Evolutionary conservation across 1,140 invertebrate genomes (phyloP), one percentile per base, ranked within the genome.

Genomic region (Dufourea novaeangliae): DNA sequence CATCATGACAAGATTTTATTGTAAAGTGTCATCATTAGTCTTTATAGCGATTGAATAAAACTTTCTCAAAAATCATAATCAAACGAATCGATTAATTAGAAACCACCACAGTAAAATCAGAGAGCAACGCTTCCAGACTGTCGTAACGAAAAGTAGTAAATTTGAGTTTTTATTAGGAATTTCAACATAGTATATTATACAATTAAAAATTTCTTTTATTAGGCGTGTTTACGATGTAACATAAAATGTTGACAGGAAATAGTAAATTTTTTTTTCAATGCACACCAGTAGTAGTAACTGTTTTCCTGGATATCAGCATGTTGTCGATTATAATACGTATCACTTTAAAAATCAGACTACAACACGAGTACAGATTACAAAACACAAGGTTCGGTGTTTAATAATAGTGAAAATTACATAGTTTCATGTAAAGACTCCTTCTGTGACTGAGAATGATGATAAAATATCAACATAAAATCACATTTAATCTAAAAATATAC

Each of bases 201-300:
- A 88, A 89, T 91, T 87, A 88, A 91, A 91, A 89, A 86, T 85
- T 88, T 85, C 54, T 85, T 90, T 92, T 91, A 91, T 91, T 91
- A 91, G 87, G 87, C 88, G 84, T 90, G 86, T 90, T 90, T 86
- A 86, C 89, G 86, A 89, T 88, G 85, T 91, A 91, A 90, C 87
- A 91, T 89, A 91, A 91, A 84, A 88, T 87, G 83, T 85, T 86
- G 85, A 90, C 83, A 89, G 83, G 73, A 88, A 85, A 86, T 82
- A 85, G 80, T 75, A 82, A n/a, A 50, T 59, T 50, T 77, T 37
- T 29, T 50, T 88, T 86, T 85, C 80, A 77, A 88, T 84, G 78
- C 78, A 87, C 50, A 86, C 57, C 77, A 82, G 81, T 82, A 84
- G 69, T 79, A 79, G 79, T 79, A 84, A 81, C 44, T 80, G 20